phyloP scores from a whole-genome alignment of 1,140 invertebrate genomes.

The Copidosoma floridanum region DNA sequence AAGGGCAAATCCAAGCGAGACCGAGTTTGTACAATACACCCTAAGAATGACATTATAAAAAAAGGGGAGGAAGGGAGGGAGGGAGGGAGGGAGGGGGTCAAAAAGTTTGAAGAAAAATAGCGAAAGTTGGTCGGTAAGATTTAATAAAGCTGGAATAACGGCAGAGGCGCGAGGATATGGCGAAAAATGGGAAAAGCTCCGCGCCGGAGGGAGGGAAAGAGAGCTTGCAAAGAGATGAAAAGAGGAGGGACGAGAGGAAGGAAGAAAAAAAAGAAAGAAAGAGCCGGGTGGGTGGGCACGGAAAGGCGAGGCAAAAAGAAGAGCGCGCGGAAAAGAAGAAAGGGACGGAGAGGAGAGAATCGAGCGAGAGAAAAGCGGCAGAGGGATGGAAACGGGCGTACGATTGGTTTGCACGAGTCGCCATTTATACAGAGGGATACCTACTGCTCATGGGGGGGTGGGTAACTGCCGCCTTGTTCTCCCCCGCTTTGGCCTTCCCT shows the following conservation, averaged over 20 bases:
- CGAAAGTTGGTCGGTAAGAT: conserved; percentile 2
- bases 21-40: too few species aligned
- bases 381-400: conserved; percentile 58
- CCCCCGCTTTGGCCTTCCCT: conserved; percentile 33
- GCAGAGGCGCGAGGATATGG: conserved; percentile 1
- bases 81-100: too few species aligned
- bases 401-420: conserved; percentile 58
- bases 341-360: conserved; percentile 39
- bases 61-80: too few species aligned
- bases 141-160: conserved; percentile 23
- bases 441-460: conserved; percentile 13
- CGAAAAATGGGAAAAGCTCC: conserved; percentile 19
- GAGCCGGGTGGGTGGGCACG: too few species aligned
- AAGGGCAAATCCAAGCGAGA: too few species aligned
- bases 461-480: not conserved
- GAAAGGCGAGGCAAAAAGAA: not conserved
- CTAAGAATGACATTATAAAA: too few species aligned
- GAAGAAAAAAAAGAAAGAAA: conserved; percentile 10
- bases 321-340: conserved; percentile 34
- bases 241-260: not conserved
- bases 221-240: conserved; percentile 22
- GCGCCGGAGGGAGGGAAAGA: conserved; percentile 19
- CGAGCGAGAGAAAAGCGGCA: conserved; percentile 32
- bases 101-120: too few species aligned
- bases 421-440: conserved; percentile 51